Evolutionary conservation across 2,888 invertebrate species (phyloP), one percentile per base, ranked within the genome.

Genomic region (Phyto melanocephala): DNA sequence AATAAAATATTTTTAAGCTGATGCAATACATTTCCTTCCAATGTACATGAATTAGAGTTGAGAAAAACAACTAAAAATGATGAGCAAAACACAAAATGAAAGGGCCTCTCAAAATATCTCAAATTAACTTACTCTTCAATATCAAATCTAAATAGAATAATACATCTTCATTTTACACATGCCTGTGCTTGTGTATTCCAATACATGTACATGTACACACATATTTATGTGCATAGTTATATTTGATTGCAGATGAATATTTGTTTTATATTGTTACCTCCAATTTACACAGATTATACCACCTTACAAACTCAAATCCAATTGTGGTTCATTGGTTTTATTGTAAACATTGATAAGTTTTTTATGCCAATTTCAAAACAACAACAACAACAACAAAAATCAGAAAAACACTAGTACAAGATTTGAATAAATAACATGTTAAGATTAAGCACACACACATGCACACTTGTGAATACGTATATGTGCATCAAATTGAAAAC

Each of bases 251-350:
- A 54, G 37, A 62, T 56, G 24, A 45, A 33, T 45, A 3, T 68
- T 28, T 52, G 22, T 54, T 37, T 60, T 50, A 72, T 47, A 37
- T 72, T 28, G 52, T 42, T 72, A 72, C 40, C 62, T 62, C 52
- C 60, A 72, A 72, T 72, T 72, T 72, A 52, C 50, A 42, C 50
- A 52, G 62, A 62, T 72, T 72, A 62, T 33, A 63, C 54, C 52
- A 47, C 63, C 42, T 63, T 54, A 54, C 17, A 63, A 54, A 74
- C 54, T 54, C 11, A 52, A 74, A 74, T 35, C 54, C 74, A 74
- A 74, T 74, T 74, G 74, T 74, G 54, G 54, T 45, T 63, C 45
- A 63, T 63, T 63, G 63, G 63, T 74, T 42, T 74, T 54, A 74
- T 74, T 63, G 74, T 54, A 63, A 67, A 52, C 52, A 52, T 15